Evolutionary conservation across 2,888 invertebrate species (phyloP).

Genomic region (Aelia acuminata): DNA sequence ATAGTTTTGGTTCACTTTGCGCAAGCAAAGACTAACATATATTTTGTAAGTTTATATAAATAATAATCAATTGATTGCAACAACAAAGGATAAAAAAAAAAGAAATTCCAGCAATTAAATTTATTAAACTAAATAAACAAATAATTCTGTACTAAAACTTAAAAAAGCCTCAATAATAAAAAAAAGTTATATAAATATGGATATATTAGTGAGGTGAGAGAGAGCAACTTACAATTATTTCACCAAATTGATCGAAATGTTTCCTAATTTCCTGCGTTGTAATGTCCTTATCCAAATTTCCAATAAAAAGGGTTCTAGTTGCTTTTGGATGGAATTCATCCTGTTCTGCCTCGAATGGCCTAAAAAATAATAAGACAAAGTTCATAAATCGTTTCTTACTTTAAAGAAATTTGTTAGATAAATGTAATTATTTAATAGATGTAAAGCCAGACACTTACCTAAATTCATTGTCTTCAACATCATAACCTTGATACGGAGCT

Average conservation of each 20-base stretch:
- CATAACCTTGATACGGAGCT: slow-evolving; percentile 88
- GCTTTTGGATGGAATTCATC: slow-evolving; percentile 98
- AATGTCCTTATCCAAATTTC: slow-evolving; percentile 95
- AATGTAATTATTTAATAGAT: neutral
- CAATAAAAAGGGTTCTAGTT: slow-evolving; percentile 95
- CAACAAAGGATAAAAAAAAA: too few relatives aligned
- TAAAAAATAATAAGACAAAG: slow-evolving; percentile 53
- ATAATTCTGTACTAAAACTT: slow-evolving; percentile 28
- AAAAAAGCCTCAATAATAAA: slow-evolving; percentile 33
- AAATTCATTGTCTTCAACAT: slow-evolving; percentile 71
- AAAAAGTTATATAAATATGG: neutral
- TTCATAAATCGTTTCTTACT: too few relatives aligned
- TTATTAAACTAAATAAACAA: neutral
- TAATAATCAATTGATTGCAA: too few relatives aligned
- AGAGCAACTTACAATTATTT: slow-evolving; percentile 82
- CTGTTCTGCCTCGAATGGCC: slow-evolving; percentile 93
- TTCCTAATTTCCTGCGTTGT: slow-evolving; percentile 90
- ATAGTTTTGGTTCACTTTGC: neutral
- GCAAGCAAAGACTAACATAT: neutral
- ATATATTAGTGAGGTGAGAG: slow-evolving; percentile 30
- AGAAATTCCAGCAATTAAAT: too few relatives aligned
- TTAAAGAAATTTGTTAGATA: neutral
- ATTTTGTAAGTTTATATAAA: neutral
- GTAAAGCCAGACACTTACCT: slow-evolving; percentile 65
- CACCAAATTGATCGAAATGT: slow-evolving; percentile 94